These are phyloP conservation scores for Ceratitis capitata DNA, from an alignment of 1,140 invertebrate species.

Conservation along the genomic window DNA sequence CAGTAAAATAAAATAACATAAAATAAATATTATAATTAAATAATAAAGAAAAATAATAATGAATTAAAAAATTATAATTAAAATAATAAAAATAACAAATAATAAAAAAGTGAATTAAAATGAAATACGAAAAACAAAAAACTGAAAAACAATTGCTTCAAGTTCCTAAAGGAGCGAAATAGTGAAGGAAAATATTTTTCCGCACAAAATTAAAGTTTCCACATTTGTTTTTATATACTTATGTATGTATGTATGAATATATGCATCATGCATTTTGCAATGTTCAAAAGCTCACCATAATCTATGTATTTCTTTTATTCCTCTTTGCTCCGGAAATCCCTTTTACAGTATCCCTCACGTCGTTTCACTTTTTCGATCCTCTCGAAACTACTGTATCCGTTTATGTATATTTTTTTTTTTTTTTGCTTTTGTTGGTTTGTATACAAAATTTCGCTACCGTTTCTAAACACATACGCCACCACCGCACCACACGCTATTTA, in stretches of 20 bases:
- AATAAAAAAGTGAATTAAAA: no score
- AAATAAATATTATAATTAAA: no score
- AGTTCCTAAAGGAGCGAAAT: no score
- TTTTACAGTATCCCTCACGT: background rate
- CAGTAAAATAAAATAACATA: no score
- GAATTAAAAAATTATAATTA: no score
- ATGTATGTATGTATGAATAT: background rate
- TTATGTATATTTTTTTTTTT: background rate
- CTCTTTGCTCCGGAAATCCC: background rate
- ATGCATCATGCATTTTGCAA: background rate
- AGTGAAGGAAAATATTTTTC: no score
- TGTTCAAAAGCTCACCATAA: background rate
- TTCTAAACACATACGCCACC: background rate
- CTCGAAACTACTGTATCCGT: background rate
- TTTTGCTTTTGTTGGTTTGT: background rate
- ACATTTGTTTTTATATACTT: no score
- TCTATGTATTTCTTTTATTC: background rate
- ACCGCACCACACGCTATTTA: background rate
- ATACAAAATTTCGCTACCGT: background rate
- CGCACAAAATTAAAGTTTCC: no score
- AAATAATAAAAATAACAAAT: no score
- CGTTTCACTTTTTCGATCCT: background rate
- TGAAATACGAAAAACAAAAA: no score
- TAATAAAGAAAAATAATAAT: no score
- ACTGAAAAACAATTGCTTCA: no score